phyloP scores from a whole-genome alignment of 1,140 invertebrate genomes.

The Zelostemma sp. region DNA sequence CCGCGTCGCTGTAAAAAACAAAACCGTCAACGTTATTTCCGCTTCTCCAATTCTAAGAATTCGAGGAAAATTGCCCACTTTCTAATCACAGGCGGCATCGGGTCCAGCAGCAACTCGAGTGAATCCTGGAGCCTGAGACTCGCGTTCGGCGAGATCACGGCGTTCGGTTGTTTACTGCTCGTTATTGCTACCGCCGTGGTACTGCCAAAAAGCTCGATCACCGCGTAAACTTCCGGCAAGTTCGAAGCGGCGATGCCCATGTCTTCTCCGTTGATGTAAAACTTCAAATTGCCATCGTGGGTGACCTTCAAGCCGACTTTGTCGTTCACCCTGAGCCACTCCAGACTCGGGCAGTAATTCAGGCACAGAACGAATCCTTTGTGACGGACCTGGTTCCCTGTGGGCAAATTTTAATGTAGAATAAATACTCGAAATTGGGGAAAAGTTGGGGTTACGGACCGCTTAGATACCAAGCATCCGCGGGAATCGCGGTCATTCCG shows the following conservation, averaged over 20 bases:
- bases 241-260: slow-evolving; percentile 85
- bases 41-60: no score
- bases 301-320: slow-evolving; percentile 77
- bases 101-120: slow-evolving; percentile 74
- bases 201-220: slow-evolving; percentile 81
- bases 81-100: slow-evolving; percentile 66
- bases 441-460: no score
- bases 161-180: slow-evolving; percentile 68
- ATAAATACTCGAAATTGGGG: slow-evolving; percentile 15
- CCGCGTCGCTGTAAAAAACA: no score
- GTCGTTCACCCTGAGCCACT: slow-evolving; percentile 83
- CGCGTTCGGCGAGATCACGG: slow-evolving; percentile 71
- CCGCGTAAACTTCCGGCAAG: slow-evolving; percentile 81
- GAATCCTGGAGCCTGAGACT: slow-evolving; percentile 75
- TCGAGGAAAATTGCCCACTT: slow-evolving; percentile 50
- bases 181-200: slow-evolving; percentile 77
- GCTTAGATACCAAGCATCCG: slow-evolving; percentile 76
- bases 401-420: not conserved
- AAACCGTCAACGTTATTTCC: no score
- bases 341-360: slow-evolving; percentile 80
- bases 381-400: slow-evolving; percentile 76
- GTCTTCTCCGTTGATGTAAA: slow-evolving; percentile 85
- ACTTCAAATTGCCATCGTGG: slow-evolving; percentile 73
- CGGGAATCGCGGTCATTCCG: slow-evolving; percentile 72
- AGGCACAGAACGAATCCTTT: slow-evolving; percentile 73